These are phyloP conservation scores for Synanthedon myopaeformis DNA, from an alignment of 2,888 invertebrate species.

Conservation along the genomic window DNA sequence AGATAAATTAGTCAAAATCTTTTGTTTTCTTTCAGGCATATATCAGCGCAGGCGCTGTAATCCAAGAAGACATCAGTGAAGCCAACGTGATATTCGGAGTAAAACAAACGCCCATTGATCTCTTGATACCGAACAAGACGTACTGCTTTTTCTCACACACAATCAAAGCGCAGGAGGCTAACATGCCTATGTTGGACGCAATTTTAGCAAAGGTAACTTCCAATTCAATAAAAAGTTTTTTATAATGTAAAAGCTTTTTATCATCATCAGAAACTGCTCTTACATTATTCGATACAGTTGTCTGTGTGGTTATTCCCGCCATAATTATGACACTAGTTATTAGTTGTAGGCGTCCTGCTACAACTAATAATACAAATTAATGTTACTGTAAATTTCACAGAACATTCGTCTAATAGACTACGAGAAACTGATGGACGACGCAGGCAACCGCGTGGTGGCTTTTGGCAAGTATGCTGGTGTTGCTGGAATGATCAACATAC, in stretches of 20 bases:
- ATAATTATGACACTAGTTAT: too few species aligned
- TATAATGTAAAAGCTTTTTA: too few species aligned
- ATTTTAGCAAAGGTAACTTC: conserved; percentile 84
- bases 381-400: conserved; percentile 40
- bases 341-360: too few species aligned
- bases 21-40: conserved; percentile 75
- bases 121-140: conserved; percentile 94
- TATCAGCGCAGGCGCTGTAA: conserved; percentile 89
- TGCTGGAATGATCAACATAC: conserved; percentile 98
- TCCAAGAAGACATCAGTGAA: conserved; percentile 96
- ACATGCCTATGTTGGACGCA: conserved; percentile 97
- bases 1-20: conserved; percentile 1
- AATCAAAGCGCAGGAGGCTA: conserved; percentile 98
- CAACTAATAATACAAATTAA: background rate
- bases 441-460: conserved; percentile 93
- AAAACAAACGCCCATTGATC: conserved; percentile 93
- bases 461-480: conserved; percentile 99
- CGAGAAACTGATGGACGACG: conserved; percentile 92
- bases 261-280: too few species aligned
- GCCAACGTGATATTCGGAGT: conserved; percentile 98
- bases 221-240: too few species aligned
- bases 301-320: too few species aligned
- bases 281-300: too few species aligned
- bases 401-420: conserved; percentile 97
- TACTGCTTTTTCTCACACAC: conserved; percentile 99